phyloP scores from a whole-genome alignment of 2,888 invertebrate species.

The Acrobasis repandana region DNA sequence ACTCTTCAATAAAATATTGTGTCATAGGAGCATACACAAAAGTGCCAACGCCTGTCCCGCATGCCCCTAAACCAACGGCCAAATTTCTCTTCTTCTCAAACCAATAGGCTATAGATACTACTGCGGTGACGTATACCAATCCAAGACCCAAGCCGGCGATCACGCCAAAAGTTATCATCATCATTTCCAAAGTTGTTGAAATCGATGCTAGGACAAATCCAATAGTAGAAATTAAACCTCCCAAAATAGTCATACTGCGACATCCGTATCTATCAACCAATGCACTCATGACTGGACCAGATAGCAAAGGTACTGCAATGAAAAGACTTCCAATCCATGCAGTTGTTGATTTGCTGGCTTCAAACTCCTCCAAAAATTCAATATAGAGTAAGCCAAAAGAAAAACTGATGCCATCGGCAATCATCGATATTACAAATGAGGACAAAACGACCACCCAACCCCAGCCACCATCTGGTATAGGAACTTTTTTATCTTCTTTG shows the following conservation, averaged over 20 bases:
- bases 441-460: slow-evolving; percentile 95
- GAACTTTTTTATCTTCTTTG: slow-evolving; percentile 61
- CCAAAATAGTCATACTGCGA: slow-evolving; percentile 88
- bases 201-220: slow-evolving; percentile 90
- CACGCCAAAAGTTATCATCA: slow-evolving; percentile 93
- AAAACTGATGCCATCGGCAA: slow-evolving; percentile 96
- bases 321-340: slow-evolving; percentile 96
- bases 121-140: slow-evolving; percentile 93
- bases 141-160: slow-evolving; percentile 93
- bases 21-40: slow-evolving; percentile 94
- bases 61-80: slow-evolving; percentile 93
- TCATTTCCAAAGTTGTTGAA: slow-evolving; percentile 87
- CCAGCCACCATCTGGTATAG: slow-evolving; percentile 92
- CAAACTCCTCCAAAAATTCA: slow-evolving; percentile 91
- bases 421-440: slow-evolving; percentile 92
- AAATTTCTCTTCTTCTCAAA: slow-evolving; percentile 94
- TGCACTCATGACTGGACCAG: slow-evolving; percentile 92
- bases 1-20: slow-evolving; percentile 88
- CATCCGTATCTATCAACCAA: slow-evolving; percentile 94
- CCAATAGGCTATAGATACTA: slow-evolving; percentile 96
- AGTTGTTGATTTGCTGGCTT: slow-evolving; percentile 91
- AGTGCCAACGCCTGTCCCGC: slow-evolving; percentile 95
- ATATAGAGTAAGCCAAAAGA: slow-evolving; percentile 95
- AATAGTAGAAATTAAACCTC: slow-evolving; percentile 87
- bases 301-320: slow-evolving; percentile 92